Base-by-base conservation (phyloP, 2,113 vertebrate genomes). In the Tylochromis polylepis region DNA sequence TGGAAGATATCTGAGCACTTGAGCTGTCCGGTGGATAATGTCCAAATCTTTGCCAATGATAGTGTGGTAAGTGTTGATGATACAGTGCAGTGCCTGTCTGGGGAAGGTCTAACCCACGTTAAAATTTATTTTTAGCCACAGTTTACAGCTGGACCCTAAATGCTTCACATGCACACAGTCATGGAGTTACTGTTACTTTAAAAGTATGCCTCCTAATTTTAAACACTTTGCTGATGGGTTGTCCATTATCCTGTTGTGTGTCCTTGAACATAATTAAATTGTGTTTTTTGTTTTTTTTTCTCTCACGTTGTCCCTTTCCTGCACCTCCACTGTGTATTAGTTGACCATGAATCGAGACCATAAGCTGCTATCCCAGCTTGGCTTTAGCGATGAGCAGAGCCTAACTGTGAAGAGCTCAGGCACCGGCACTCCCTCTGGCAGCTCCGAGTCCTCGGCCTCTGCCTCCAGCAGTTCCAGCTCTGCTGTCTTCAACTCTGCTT, bases 41-140 rank as follows among this genome's bases (percentile, higher is more conserved):
- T 99, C 88, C 99, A 99, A 94, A 99, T 99, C 95, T 99, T 99
- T 95, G 99, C 98, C 83, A 99, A 99, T 86, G 99, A 99, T 55
- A 99, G 97, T 82, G 96, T 99, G 98, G 99, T 99, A 92, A 92
- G 98, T 96, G 43, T 80, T 22, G 5, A 43, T 49, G 1, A 41
- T 11, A 85, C 24, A 11, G 8, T 53, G 72, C 46, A 77, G 16
- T 53, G 2, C 16, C 27, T 53, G 27, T 77, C 43, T 29, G 22
- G 43, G 10, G 4, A 77, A 27, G 6, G 24, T n/a, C 2, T 58
- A 29, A 58, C 5, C 22, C 11, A 27, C 3, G 2, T 27, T 14
- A 15, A n/a, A n/a, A n/a, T 56, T 57, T 24, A 11, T 57, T 24
- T 56, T 6, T 14, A 14, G 56, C 22, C 4, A 11, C 22, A 57